These are phyloP conservation scores for Limnodromus scolopaceus DNA, from an alignment of 2,797 vertebrate genomes.

Conservation along the genomic window DNA sequence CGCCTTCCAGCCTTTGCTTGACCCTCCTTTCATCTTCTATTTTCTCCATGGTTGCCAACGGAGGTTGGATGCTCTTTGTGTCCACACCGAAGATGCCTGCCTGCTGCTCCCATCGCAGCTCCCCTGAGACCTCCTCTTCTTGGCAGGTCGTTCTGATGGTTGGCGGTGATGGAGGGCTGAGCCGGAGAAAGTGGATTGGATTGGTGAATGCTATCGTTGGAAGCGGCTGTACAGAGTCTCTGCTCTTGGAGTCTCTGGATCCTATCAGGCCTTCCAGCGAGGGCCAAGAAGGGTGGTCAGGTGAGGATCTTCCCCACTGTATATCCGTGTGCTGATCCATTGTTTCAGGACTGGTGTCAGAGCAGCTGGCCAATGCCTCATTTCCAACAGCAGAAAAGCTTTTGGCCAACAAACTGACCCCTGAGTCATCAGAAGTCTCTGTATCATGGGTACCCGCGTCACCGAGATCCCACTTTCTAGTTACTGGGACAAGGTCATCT, in stretches of 20 bases:
- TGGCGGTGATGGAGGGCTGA: constrained; percentile 57
- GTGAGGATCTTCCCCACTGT: constrained; percentile 16
- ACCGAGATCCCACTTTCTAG: background rate
- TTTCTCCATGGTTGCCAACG: background rate
- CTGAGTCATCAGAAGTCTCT: constrained; percentile 41
- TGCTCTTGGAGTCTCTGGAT: background rate
- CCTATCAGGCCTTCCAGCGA: background rate
- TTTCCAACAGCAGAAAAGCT: constrained; percentile 1
- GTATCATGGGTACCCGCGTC: background rate
- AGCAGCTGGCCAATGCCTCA: background rate
- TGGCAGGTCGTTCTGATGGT: background rate
- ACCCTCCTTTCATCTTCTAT: background rate
- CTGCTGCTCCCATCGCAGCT: background rate
- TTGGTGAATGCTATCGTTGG: constrained; percentile 73
- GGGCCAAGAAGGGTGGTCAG: constrained; percentile 55
- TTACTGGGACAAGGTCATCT: background rate
- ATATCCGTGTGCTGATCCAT: background rate
- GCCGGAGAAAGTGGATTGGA: constrained; percentile 55
- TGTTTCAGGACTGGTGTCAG: background rate
- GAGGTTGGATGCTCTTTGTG: background rate
- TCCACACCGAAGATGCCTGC: background rate
- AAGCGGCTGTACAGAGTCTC: constrained; percentile 9
- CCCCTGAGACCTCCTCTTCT: background rate
- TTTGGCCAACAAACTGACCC: constrained; percentile 44
- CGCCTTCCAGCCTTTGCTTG: background rate